Percentiles rank a stretch among this genome's conserved stretches.
Evolutionary conservation across 1,140 invertebrate species (phyloP).

Genomic region (Plodia interpunctella): DNA sequence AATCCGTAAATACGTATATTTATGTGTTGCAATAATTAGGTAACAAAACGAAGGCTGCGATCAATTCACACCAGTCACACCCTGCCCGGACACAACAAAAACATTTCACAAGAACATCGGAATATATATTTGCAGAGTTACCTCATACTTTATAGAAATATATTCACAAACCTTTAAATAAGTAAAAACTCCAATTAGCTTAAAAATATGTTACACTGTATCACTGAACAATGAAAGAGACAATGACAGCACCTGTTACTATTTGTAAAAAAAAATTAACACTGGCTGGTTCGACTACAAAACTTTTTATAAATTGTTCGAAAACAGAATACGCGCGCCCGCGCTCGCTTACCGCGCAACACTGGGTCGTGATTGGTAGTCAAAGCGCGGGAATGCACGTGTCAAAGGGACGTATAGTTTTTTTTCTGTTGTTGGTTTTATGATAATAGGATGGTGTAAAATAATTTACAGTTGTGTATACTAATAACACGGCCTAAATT

Average conservation of each 20-base stretch:
- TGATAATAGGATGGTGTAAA: neutral
- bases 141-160: constrained; percentile 26
- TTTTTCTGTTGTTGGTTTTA: neutral
- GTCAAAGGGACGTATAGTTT: constrained; percentile 25
- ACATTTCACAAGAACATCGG: constrained; percentile 33
- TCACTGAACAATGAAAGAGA: constrained; percentile 21
- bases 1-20: neutral
- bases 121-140: constrained; percentile 34
- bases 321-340: constrained; percentile 38
- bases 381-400: constrained; percentile 50
- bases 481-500: neutral
- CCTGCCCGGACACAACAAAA: constrained; percentile 22
- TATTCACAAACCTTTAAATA: constrained; percentile 28
- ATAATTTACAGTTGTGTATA: neutral
- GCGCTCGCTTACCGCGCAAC: constrained; percentile 33
- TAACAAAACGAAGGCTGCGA: neutral
- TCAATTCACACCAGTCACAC: constrained; percentile 1
- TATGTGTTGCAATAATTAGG: neutral
- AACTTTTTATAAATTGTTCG: constrained; percentile 21
- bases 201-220: constrained; percentile 9
- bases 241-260: constrained; percentile 24
- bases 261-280: constrained; percentile 9
- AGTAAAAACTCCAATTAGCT: constrained; percentile 1
- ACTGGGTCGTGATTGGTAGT: constrained; percentile 49
- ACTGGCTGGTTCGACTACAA: constrained; percentile 13